Base-by-base conservation (phyloP, 2,888 invertebrate species). In the Scaeva pyrastri region DNA sequence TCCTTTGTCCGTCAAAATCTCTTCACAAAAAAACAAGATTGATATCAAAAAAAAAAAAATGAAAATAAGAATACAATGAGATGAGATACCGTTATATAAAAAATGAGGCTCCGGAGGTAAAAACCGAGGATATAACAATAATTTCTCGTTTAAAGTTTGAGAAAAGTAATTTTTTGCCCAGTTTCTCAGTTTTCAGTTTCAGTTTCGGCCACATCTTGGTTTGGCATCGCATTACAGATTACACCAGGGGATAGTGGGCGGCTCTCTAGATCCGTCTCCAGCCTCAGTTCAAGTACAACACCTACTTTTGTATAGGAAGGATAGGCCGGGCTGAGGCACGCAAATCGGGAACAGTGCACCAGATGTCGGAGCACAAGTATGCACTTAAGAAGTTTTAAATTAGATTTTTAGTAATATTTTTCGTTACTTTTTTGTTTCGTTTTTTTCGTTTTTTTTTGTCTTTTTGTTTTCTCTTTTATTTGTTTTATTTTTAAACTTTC, bases 381-480 rank as follows among this genome's bases (percentile, higher is more conserved):
- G 85, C 85, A 85, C 85, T 85, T 85, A 85, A 77, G 76, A 85
- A 80, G 68, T 85, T 85, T 81, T 60, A 85, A 85, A 81, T 85
- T 81, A 76, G 85, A 81, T 85, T 85, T 85, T 81, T 85, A 81
- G 80, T 81, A 41, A 81, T 81, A 81, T 77, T 85, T 48, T 55
- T 52, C 68, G 72, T 64, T 45, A 45, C 62, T 45, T 64, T 64
- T 43, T 31, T 1, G 45, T n/a, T 43, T 41, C 43, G 11, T 64
- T 64, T 23, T 26, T 39, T 55, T 80, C 23, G 70, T 74, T 41
- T 23, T 23, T n/a, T 31, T 31, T 62, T 43, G 2, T 64, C 45
- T 43, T 26, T 39, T 60, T 80, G 41, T 74, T 79, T 41, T 26
- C n/a, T 16, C 10, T 1, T 62, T n/a, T 10, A 14, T 52, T 76